Evolutionary conservation across 2,888 invertebrate species (phyloP).

Genomic region (Chrysolina haemoptera): DNA sequence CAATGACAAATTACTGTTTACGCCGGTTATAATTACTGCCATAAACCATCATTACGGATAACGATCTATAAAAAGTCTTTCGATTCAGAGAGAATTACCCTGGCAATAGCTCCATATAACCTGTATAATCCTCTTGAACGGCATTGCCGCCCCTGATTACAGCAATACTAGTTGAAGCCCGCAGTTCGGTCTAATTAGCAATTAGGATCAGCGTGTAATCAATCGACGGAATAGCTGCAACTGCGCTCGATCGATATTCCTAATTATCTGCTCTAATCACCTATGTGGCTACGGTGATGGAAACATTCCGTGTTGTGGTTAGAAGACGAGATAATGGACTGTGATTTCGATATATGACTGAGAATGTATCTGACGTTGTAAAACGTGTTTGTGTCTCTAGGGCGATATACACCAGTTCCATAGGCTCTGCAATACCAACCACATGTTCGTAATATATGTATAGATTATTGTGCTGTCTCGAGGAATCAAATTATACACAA

Average conservation of each 20-base stretch:
- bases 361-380: neutral
- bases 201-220: constrained; percentile 30
- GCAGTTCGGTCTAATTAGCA: constrained; percentile 28
- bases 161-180: constrained; percentile 28
- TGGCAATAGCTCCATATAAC: constrained; percentile 6
- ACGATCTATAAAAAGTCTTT: constrained; percentile 20
- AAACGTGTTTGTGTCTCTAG: neutral
- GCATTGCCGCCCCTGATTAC: constrained; percentile 23
- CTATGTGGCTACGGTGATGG: constrained; percentile 33
- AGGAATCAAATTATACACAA: too few relatives aligned
- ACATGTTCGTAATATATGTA: too few relatives aligned
- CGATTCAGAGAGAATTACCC: constrained; percentile 24
- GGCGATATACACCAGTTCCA: too few relatives aligned
- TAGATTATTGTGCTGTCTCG: too few relatives aligned
- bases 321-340: constrained; percentile 9
- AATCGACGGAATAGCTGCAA: constrained; percentile 30
- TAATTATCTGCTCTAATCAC: constrained; percentile 41
- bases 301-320: constrained; percentile 19
- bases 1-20: constrained; percentile 22
- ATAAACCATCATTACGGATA: constrained; percentile 22
- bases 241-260: constrained; percentile 33
- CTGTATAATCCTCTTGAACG: constrained; percentile 24
- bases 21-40: constrained; percentile 12
- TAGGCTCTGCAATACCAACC: too few relatives aligned
- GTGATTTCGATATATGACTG: neutral